Percentiles rank a stretch among this genome's conserved stretches.
phyloP scores from a whole-genome alignment of 2,113 vertebrate species.

The Oxyura jamaicensis region DNA sequence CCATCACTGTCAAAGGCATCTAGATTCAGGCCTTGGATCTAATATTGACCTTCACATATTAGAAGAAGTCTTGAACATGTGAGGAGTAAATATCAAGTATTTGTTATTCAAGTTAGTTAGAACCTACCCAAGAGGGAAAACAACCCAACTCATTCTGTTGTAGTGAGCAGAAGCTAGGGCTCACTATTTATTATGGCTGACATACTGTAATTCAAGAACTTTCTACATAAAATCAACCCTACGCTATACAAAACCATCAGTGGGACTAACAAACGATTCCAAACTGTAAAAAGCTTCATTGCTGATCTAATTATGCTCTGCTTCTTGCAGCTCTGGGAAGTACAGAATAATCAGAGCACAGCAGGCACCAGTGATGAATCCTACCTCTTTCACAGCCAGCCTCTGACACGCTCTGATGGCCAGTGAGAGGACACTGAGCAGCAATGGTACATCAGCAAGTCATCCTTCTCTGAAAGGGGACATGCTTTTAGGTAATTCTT shows the following conservation, averaged over 20 bases:
- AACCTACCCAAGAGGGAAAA: background rate
- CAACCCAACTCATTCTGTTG: background rate
- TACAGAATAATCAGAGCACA: constrained; percentile 7
- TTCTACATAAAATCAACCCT: background rate
- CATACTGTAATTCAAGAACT: background rate
- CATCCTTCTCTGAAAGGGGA: background rate
- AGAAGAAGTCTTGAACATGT: background rate
- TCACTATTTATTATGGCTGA: background rate
- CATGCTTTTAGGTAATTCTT: too few species aligned
- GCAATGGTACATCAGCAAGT: rapidly evolving
- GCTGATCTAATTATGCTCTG: constrained; percentile 11
- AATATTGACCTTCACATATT: background rate
- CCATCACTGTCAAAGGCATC: background rate
- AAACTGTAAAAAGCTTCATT: constrained; percentile 11
- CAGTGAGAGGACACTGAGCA: background rate
- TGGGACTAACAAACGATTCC: background rate
- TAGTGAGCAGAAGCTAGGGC: background rate
- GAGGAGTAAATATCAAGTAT: background rate
- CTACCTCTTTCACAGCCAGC: background rate
- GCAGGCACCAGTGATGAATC: background rate
- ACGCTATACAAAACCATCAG: background rate
- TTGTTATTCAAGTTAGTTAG: background rate
- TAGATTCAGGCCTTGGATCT: background rate
- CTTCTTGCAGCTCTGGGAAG: background rate
- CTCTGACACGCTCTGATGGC: rapidly evolving